These are phyloP conservation scores for Osedax fenrisi DNA, from an alignment of 2,888 invertebrate species.

Conservation along the genomic window DNA sequence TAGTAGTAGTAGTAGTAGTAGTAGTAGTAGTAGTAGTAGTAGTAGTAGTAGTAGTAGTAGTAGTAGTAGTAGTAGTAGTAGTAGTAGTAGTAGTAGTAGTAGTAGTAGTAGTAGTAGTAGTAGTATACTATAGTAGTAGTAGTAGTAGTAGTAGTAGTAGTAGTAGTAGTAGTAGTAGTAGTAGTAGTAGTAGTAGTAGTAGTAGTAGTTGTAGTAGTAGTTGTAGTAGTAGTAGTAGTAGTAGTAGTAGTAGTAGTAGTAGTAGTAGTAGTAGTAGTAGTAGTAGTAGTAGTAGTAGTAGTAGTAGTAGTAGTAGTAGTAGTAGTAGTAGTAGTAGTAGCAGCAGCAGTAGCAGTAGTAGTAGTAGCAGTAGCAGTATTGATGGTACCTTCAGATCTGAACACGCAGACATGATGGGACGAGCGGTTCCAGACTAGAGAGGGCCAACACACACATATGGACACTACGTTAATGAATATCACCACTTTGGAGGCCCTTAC, in stretches of 20 bases:
- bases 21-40: slow-evolving; percentile 2
- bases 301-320: slow-evolving; percentile 2
- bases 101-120: slow-evolving; percentile 2
- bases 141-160: slow-evolving; percentile 2
- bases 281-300: slow-evolving; percentile 2
- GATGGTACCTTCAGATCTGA: too few species aligned
- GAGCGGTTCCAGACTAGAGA: background rate
- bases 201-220: background rate
- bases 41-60: slow-evolving; percentile 2
- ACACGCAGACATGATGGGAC: background rate
- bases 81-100: slow-evolving; percentile 2
- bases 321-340: background rate
- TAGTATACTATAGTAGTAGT: too few species aligned
- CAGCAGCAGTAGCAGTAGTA: too few species aligned
- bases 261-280: slow-evolving; percentile 2
- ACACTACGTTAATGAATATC: background rate
- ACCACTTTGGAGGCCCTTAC: background rate
- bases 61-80: slow-evolving; percentile 2
- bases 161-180: slow-evolving; percentile 2
- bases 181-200: slow-evolving; percentile 2
- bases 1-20: background rate
- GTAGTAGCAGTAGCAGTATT: too few species aligned
- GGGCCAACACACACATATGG: background rate
- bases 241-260: slow-evolving; percentile 2
- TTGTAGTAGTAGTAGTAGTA: background rate